phyloP scores from a whole-genome alignment of 2,113 vertebrate species.

The Erythrocercus mccallii region DNA sequence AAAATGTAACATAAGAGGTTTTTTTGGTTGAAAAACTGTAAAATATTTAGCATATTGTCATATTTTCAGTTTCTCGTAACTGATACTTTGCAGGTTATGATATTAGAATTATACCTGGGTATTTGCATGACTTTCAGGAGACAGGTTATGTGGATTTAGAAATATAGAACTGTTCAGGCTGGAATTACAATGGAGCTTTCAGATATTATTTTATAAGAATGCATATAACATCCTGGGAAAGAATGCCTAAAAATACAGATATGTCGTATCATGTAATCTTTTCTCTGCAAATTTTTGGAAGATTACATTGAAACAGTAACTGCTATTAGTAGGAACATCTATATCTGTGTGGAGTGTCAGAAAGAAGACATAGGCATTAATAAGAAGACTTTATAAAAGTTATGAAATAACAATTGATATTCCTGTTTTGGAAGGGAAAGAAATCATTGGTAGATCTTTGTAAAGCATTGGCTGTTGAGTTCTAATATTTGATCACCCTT shows the following conservation, averaged over 20 bases:
- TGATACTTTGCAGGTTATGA: background rate
- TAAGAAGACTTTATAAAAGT: background rate
- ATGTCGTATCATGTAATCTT: too few relatives aligned
- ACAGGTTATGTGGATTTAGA: background rate
- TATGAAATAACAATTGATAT: background rate
- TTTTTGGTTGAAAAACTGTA: background rate
- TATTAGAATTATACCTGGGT: background rate
- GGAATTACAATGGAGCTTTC: background rate
- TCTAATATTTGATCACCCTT: background rate
- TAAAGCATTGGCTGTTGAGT: background rate
- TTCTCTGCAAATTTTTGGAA: background rate
- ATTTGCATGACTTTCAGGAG: background rate
- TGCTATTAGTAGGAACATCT: background rate
- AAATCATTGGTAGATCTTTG: background rate
- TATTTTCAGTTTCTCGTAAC: background rate
- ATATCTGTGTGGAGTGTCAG: background rate
- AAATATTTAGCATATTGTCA: background rate
- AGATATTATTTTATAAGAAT: background rate
- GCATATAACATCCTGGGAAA: background rate
- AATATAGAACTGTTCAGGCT: background rate
- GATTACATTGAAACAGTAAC: background rate
- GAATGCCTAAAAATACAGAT: background rate
- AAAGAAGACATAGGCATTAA: background rate
- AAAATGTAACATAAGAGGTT: accelerated
- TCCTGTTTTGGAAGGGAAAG: background rate